These are phyloP conservation scores for Cataglyphis cursor DNA, from an alignment of 2,888 invertebrate species.

Conservation along the genomic window DNA sequence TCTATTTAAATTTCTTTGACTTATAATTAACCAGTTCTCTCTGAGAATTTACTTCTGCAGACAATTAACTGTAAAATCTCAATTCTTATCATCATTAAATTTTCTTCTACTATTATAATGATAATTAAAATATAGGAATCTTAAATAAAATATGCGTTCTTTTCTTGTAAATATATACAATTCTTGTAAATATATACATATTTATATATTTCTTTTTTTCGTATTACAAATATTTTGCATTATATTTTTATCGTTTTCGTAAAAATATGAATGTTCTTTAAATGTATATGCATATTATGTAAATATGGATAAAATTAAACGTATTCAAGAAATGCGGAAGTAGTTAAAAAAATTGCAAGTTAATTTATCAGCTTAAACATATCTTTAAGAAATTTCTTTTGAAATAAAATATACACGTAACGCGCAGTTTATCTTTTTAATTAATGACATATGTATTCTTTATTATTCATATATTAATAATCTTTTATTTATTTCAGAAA, in stretches of 20 bases:
- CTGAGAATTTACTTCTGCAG: not conserved
- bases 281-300: not conserved
- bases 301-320: not conserved
- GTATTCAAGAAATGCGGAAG: not conserved
- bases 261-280: not conserved
- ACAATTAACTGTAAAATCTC: not conserved
- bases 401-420: not conserved
- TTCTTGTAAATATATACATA: too few relatives aligned
- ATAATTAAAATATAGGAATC: not conserved
- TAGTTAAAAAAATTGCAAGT: not conserved
- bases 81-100: not conserved
- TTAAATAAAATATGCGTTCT: not conserved
- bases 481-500: not conserved
- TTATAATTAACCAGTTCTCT: slow-evolving; percentile 17
- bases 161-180: not conserved
- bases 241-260: not conserved
- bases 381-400: not conserved
- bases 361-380: not conserved
- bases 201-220: not conserved
- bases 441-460: not conserved
- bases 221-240: not conserved
- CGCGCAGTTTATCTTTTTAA: not conserved
- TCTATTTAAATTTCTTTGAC: slow-evolving; percentile 15
- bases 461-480: not conserved
- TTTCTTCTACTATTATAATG: not conserved